phyloP scores from a whole-genome alignment of 2,113 vertebrate genomes.

The Mixornis gularis region DNA sequence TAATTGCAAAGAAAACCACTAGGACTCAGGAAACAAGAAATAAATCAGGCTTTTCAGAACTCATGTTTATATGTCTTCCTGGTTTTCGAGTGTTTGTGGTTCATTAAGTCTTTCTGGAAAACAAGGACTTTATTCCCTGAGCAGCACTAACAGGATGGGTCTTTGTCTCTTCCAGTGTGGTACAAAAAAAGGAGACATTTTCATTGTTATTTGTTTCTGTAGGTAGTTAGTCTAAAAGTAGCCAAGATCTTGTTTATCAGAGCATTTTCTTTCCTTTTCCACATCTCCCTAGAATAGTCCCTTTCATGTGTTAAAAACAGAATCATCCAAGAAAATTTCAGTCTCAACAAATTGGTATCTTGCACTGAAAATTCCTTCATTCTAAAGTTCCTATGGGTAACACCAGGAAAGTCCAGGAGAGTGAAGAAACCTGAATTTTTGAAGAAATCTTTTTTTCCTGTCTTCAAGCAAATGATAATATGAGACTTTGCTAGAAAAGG shows the following conservation, averaged over 20 bases:
- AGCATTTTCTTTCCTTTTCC: constrained; percentile 17
- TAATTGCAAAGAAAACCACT: neutral
- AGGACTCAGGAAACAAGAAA: neutral
- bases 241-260: neutral
- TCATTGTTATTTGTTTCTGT: neutral
- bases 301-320: neutral
- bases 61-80: neutral
- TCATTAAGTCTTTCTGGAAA: neutral
- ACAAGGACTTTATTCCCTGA: neutral
- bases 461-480: neutral
- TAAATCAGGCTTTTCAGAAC: neutral
- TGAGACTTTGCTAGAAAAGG: neutral
- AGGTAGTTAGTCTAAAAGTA: neutral
- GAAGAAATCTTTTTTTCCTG: neutral
- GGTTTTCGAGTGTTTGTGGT: neutral
- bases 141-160: neutral
- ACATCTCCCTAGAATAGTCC: neutral
- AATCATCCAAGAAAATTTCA: neutral
- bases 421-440: neutral
- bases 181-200: neutral
- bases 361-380: neutral
- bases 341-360: neutral
- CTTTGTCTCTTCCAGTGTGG: neutral
- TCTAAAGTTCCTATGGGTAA: neutral
- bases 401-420: neutral